These are phyloP conservation scores for Physella acuta DNA, from an alignment of 1,140 invertebrate genomes.

Conservation along the genomic window DNA sequence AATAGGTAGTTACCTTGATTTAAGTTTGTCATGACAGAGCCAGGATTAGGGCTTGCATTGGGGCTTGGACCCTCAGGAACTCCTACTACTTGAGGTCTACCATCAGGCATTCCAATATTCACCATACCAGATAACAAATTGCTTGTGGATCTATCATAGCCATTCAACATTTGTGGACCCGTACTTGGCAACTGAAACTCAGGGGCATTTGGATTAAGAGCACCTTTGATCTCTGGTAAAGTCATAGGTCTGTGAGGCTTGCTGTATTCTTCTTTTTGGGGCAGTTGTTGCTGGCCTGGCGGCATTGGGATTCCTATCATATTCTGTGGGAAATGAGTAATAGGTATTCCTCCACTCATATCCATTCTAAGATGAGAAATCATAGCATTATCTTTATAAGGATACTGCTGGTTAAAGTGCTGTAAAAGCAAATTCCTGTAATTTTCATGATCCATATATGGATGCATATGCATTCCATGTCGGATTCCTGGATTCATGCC, in stretches of 20 bases:
- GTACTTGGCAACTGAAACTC: conserved; percentile 67
- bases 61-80: neutral
- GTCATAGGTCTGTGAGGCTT: conserved; percentile 60
- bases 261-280: conserved; percentile 54
- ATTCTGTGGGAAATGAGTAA: neutral
- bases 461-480: neutral
- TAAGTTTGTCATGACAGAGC: no score
- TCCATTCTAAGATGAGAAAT: conserved; percentile 2
- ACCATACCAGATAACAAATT: conserved; percentile 1
- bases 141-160: conserved; percentile 1
- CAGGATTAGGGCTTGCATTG: conserved; percentile 17
- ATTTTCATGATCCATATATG: neutral
- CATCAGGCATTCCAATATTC: neutral
- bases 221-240: conserved; percentile 65
- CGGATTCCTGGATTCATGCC: neutral
- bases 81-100: neutral
- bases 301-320: conserved; percentile 27
- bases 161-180: conserved; percentile 36
- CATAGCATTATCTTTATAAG: neutral
- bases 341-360: neutral
- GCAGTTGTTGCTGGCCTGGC: conserved; percentile 25
- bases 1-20: no score
- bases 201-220: conserved; percentile 83
- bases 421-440: neutral
- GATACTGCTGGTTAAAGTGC: neutral